Base-by-base conservation (phyloP, 2,113 vertebrate species). In the Heterotis niloticus region DNA sequence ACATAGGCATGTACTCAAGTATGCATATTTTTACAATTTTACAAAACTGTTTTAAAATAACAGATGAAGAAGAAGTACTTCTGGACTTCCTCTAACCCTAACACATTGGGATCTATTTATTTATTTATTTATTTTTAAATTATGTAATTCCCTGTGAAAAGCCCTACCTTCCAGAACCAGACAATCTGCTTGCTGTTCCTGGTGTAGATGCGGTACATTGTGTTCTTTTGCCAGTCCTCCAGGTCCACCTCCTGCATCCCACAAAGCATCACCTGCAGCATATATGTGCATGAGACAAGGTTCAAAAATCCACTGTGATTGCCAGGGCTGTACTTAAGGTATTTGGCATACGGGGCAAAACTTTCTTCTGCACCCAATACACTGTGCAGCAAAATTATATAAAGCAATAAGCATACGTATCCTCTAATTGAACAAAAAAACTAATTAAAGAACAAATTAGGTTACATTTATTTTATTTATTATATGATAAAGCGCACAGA, bases 171-270 rank as follows among this genome's bases (percentile, higher is more conserved):
- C 98, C 98, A 99, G 88, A 99, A 99, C 98, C 98, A 99, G 81
- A 99, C 94, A 88, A 99, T 98, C 87, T 99, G 98, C 86, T 99
- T 99, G 93, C 98, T 99, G 86, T 98, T 99, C 79, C 98, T 93
- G 2, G 96, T 99, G 82, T 99, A 99, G 85, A 99, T 97, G 11
- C 97, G 96, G 83, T 98, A 99, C 24, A 98, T 96, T 0, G 98
- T 96, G 87, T 99, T 99, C 82, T 97, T 95, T 89, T 99, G 98
- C 98, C 98, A 99, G 85, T 99, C 98, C 82, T 97, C 93, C 78
- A 99, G 87, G 86, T 99, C 98, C 1, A 99, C 96, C 83, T 99
- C 98, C 87, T 98, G 98, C 97, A 99, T 99, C 52, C 98, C 98
- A 80, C 98, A 99, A 57, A 99, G 89, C 98, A 99, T 99, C 77